phyloP scores from a whole-genome alignment of 2,113 vertebrate genomes.

The Panthera uncia region DNA sequence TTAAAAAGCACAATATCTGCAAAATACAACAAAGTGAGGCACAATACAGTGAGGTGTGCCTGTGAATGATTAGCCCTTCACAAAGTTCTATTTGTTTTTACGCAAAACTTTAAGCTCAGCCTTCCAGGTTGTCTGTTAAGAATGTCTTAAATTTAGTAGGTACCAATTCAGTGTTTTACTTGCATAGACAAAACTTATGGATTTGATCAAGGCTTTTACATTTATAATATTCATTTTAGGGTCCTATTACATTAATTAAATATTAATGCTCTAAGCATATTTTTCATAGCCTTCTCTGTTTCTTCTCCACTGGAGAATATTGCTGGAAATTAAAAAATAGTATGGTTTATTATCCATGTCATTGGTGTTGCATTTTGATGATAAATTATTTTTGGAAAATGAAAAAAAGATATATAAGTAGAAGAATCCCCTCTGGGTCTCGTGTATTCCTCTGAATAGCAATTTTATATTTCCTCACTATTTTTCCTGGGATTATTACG shows the following conservation, averaged over 20 bases:
- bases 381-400: conserved; percentile 67
- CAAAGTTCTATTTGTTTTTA: background rate
- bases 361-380: conserved; percentile 48
- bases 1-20: background rate
- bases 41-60: background rate
- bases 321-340: conserved; percentile 60
- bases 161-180: conserved; percentile 12
- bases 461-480: conserved; percentile 53
- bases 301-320: conserved; percentile 55
- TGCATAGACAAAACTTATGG: background rate
- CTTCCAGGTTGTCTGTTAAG: background rate
- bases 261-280: conserved; percentile 70
- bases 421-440: conserved; percentile 46
- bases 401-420: conserved; percentile 35
- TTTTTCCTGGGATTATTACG: conserved; percentile 48
- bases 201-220: conserved; percentile 32
- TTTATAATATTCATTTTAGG: conserved; percentile 47
- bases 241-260: conserved; percentile 46
- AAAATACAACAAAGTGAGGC: background rate
- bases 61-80: background rate
- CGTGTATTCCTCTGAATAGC: conserved; percentile 57
- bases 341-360: conserved; percentile 51
- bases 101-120: background rate
- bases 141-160: background rate
- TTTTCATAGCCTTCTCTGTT: conserved; percentile 50